Base-by-base conservation (phyloP, 2,888 invertebrate genomes). In the Saturnia pavonia region DNA sequence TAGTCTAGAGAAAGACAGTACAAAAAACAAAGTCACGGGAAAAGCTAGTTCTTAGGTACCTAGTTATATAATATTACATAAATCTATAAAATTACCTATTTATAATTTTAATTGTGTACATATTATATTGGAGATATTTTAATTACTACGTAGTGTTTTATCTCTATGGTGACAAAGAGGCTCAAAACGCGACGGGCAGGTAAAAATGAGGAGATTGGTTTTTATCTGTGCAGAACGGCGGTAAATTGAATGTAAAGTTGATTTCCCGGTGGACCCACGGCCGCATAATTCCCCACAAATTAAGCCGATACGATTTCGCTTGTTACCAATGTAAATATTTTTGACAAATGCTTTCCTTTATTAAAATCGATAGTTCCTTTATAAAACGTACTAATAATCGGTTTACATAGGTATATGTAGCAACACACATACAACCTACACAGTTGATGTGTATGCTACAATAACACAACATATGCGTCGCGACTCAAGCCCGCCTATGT, bases 231-330 rank as follows among this genome's bases (percentile, higher is more conserved):
- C 90, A 86, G 68, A 63, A 80, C 82, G 82, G 77, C 81, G 83
- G 87, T 83, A 92, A 93, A 92, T 92, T 92, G 92, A 90, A 92
- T 93, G 91, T 90, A 91, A 93, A 93, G 92, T 91, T 89, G 93
- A 93, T 93, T 93, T 93, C 92, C 92, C 93, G 83, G 79, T 88
- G 92, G 92, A 85, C 87, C 80, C 77, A 48, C 76, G 77, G 80
- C 86, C 87, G 87, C 89, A 86, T 91, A 90, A 91, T 91, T 89
- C 89, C 81, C 88, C 90, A 83, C 89, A 90, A 91, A 91, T 91
- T 91, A 92, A 91, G 88, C 89, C 85, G 87, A 86, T 88, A 85
- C 88, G 91, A 88, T 91, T 91, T 90, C 89, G 87, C 85, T 91
- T 86, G 90, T 85, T 87, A 84, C 89, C 89, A 83, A 89, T 89